Evolutionary conservation across 2,797 vertebrate genomes (phyloP), one percentile per base, ranked within the genome.

Genomic region (Leptoclinus maculatus): DNA sequence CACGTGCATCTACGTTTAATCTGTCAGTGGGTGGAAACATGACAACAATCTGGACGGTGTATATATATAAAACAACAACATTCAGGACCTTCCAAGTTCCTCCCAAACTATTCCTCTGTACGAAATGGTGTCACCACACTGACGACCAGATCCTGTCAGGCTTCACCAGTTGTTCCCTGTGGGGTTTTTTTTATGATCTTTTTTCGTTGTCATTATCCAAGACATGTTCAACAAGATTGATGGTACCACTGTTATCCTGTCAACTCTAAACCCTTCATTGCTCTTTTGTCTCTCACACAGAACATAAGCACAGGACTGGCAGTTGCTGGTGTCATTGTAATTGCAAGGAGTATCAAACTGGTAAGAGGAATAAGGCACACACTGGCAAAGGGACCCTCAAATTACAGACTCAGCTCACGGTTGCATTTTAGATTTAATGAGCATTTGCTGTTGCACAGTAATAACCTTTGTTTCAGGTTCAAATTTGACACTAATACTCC

Each of bases 301-400:
- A 95, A 81, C 76, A 82, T 95, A 73, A 96, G 95, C 87, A 93
- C 93, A 16, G 94, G 90, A 39, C 82, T 96, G 56, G 94, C 93
- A 23, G 66, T 95, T 29, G 90, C 86, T 65, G 95, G 95, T 25
- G 80, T 96, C 39, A 71, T 96, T 67, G 49, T 95, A 7, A 90
- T 94, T 78, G 91, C 93, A 25, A 92, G 94, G 84, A 96, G 95
- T 80, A 94, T 96, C 82, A 95, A 78, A 86, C 83, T 96, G 94
- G 95, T 96, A 93, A 94, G 90, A 58, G 3, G 43, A 9, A 25
- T 39, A 39, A 70, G 3, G 2, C 6, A n/a, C 34, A 63, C 68
- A 39, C 14, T 45, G 17, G 19, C 21, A 17, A 19, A 14, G 57
- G 27, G n/a, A 7, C 2, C 19, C 14, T 71, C 19, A 21, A 43